Conservation (phyloP, 2,888 invertebrate genomes). For the Orchesellides sinensis region DNA sequence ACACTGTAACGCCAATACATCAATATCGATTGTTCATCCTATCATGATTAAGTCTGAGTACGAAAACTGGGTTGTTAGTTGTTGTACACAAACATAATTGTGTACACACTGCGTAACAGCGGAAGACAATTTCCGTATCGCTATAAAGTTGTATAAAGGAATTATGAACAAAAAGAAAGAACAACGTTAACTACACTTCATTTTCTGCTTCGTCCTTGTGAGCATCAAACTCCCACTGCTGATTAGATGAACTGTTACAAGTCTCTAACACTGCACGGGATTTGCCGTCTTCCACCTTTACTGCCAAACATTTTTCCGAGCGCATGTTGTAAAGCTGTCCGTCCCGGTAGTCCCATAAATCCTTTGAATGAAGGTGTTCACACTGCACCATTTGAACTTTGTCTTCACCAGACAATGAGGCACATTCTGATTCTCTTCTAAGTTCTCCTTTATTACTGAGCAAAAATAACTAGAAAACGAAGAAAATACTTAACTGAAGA, state of each 20-base stretch:
- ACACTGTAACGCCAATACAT: no score
- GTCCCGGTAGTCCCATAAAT: conserved; percentile 68
- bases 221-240: conserved; percentile 69
- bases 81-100: neutral
- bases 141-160: no score
- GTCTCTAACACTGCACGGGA: conserved; percentile 39
- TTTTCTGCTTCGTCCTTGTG: conserved; percentile 56
- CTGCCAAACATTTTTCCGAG: conserved; percentile 66
- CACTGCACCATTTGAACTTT: conserved; percentile 73
- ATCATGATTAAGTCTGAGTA: neutral
- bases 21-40: neutral
- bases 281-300: conserved; percentile 61
- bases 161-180: no score
- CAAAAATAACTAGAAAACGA: conserved; percentile 81
- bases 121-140: neutral
- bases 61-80: no score
- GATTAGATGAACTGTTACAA: conserved; percentile 45
- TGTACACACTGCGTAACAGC: neutral
- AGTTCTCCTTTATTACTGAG: conserved; percentile 84
- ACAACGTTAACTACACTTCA: conserved; percentile 6
- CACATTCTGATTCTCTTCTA: conserved; percentile 88
- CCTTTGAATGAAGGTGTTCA: conserved; percentile 62
- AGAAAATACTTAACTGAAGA: neutral
- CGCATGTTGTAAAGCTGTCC: conserved; percentile 64
- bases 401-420: conserved; percentile 76